phyloP scores from a whole-genome alignment of 2,797 vertebrate genomes.

The Rhinatrema bivittatum region DNA sequence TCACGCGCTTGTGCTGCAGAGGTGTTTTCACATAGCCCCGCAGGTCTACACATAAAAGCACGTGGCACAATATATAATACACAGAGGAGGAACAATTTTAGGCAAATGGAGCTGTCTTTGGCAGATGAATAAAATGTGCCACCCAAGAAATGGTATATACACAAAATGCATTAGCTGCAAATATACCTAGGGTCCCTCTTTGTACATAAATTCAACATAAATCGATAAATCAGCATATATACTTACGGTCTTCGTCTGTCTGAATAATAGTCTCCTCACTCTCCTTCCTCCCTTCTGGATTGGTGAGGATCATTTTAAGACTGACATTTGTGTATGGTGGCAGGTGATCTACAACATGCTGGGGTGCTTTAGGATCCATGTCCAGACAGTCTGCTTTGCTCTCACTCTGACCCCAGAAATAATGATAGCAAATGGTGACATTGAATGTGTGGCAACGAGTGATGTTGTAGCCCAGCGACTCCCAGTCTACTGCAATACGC shows the following conservation, averaged over 20 bases:
- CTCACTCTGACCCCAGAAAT: slow-evolving; percentile 75
- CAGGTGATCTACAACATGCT: slow-evolving; percentile 83
- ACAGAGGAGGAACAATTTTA: no score
- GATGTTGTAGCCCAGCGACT: slow-evolving; percentile 95
- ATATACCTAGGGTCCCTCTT: no score
- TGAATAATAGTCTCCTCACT: slow-evolving; percentile 95
- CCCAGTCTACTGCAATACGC: slow-evolving; percentile 93
- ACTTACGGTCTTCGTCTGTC: slow-evolving; percentile 90
- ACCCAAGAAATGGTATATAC: no score
- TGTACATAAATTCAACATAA: no score
- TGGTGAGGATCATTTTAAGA: slow-evolving; percentile 96
- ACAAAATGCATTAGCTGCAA: no score
- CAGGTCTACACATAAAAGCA: no score
- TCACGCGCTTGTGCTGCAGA: no score
- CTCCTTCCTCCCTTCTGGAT: slow-evolving; percentile 93
- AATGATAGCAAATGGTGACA: slow-evolving; percentile 96
- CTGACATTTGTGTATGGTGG: slow-evolving; percentile 96
- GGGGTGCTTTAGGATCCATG: slow-evolving; percentile 96
- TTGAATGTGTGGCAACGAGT: slow-evolving; percentile 97
- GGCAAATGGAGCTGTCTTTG: no score
- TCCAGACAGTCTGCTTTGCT: slow-evolving; percentile 91
- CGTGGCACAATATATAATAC: no score
- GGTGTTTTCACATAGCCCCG: no score
- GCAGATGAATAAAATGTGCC: no score
- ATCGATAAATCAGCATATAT: no score